Evolutionary conservation across 1,140 invertebrate species (phyloP).

Genomic region (Antheraea pernyi): DNA sequence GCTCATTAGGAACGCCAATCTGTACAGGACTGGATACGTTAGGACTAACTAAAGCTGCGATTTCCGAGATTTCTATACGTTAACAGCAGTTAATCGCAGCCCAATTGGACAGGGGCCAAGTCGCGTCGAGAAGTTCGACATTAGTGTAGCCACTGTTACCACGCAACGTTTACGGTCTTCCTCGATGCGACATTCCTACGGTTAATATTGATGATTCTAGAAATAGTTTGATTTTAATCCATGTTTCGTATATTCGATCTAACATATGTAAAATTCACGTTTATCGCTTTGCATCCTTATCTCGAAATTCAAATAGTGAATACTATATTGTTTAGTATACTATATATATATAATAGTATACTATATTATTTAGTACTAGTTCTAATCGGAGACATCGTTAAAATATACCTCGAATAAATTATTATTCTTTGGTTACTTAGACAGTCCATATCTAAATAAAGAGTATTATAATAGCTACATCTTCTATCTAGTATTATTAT

Average conservation of each 20-base stretch:
- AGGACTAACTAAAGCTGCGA: constrained; percentile 9
- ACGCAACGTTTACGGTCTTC: constrained; percentile 6
- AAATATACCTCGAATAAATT: no score
- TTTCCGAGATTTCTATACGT: constrained; percentile 8
- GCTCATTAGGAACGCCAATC: background rate
- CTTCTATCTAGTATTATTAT: no score
- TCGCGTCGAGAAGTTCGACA: background rate
- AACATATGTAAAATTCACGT: no score
- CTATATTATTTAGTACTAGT: no score
- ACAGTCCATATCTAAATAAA: no score
- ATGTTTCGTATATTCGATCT: background rate
- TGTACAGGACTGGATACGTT: background rate
- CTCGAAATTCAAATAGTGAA: no score
- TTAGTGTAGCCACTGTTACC: constrained; percentile 7
- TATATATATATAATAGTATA: no score
- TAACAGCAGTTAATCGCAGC: constrained; percentile 13
- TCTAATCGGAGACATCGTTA: no score
- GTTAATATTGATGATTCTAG: background rate
- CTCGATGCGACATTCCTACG: background rate
- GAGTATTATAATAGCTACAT: no score
- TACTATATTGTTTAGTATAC: no score
- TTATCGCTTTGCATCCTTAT: no score
- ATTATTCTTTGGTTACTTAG: no score
- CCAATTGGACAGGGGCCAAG: constrained; percentile 11
- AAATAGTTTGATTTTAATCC: constrained; percentile 2